Conservation (phyloP, 2,888 invertebrate genomes). For the Patella ulyssiponensis region DNA sequence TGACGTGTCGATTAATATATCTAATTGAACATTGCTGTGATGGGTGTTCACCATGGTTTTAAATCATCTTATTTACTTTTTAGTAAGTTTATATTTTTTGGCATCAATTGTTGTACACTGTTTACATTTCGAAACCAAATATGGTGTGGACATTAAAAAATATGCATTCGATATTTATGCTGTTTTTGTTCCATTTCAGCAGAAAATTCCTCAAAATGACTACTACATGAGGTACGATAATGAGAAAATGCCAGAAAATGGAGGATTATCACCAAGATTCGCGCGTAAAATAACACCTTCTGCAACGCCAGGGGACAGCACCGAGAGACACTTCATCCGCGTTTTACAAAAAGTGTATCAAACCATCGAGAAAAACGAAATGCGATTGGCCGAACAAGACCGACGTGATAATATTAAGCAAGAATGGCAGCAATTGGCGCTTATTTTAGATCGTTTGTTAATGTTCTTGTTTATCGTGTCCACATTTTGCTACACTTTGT, state of each 20-base stretch:
- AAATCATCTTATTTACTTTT: too few relatives aligned
- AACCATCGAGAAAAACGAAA: constrained; percentile 85
- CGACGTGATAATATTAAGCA: constrained; percentile 84
- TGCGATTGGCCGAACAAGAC: constrained; percentile 85
- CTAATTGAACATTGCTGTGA: too few relatives aligned
- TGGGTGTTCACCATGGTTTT: too few relatives aligned
- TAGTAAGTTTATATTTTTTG: too few relatives aligned
- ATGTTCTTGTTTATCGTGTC: constrained; percentile 74
- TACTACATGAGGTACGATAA: constrained; percentile 44
- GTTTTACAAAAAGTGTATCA: constrained; percentile 81
- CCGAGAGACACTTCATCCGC: constrained; percentile 78
- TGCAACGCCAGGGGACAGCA: constrained; percentile 16
- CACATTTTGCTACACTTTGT: constrained; percentile 62
- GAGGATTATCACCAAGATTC: constrained; percentile 54
- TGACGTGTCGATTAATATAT: too few relatives aligned
- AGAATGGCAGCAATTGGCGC: constrained; percentile 83
- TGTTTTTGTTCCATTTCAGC: constrained; percentile 23
- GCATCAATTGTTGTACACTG: too few relatives aligned
- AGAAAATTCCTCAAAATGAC: constrained; percentile 40
- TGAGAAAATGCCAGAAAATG: constrained; percentile 51
- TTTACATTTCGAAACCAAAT: too few relatives aligned
- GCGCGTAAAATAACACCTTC: constrained; percentile 39
- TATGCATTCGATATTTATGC: too few relatives aligned
- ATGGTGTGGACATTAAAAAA: too few relatives aligned
- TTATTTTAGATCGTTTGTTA: constrained; percentile 82